Conservation (phyloP, 2,797 vertebrate species). For the Eutrigla gurnardus region DNA sequence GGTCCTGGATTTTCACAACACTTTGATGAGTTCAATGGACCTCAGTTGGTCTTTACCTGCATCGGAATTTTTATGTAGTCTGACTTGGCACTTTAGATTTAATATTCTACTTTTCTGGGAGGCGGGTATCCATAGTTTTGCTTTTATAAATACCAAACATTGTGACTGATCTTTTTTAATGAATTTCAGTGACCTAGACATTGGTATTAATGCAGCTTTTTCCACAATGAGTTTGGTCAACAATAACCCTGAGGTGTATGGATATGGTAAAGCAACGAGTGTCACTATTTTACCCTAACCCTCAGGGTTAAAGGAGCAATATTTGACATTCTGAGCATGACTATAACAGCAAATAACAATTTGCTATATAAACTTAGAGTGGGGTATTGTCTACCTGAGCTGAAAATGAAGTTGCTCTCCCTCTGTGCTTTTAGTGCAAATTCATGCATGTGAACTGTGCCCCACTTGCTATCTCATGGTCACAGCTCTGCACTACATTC, state of each 20-base stretch:
- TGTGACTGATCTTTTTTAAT: not conserved
- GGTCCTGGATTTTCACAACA: not conserved
- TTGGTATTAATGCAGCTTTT: not conserved
- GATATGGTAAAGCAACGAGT: not conserved
- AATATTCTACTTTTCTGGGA: not conserved
- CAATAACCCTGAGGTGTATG: not conserved
- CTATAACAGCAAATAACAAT: too few relatives aligned
- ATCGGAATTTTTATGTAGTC: not conserved
- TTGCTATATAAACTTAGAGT: too few relatives aligned
- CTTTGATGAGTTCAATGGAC: not conserved
- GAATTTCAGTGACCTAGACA: not conserved
- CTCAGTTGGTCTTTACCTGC: not conserved
- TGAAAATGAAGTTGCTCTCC: too few relatives aligned
- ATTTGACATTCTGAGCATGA: too few relatives aligned
- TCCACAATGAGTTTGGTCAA: not conserved
- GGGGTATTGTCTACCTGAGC: too few relatives aligned
- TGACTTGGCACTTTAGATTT: conserved; percentile 10
- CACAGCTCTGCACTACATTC: too few relatives aligned
- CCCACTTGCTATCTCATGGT: too few relatives aligned
- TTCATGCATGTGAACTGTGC: too few relatives aligned
- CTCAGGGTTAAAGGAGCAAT: not conserved
- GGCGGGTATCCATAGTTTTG: not conserved
- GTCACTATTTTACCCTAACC: not conserved
- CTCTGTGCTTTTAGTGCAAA: too few relatives aligned
- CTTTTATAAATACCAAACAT: not conserved